Base-by-base conservation (phyloP, 2,113 vertebrate genomes). In the Podarcis cretensis region DNA sequence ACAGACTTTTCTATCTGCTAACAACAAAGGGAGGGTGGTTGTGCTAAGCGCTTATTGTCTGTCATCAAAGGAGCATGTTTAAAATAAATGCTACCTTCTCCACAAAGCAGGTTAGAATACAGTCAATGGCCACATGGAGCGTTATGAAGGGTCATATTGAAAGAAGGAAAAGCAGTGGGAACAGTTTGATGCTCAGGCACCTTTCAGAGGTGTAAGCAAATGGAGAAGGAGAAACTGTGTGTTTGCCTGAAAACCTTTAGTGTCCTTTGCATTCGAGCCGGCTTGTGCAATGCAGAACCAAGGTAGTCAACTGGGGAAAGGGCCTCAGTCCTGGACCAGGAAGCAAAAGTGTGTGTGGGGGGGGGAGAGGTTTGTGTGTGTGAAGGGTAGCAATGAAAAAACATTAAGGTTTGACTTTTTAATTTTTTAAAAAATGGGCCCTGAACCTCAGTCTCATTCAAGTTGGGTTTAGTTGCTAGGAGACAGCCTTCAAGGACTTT, bases 381-480 rank as follows among this genome's bases (percentile, higher is more conserved):
- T 63, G 59, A 63, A 63, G 59, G 23, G 10, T 16, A 37, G 66
- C 14, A 16, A 66, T 54, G 30, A 76, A 27, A 35, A 48, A 48
- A 78, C 43, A 68, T 40, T 7, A 5, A 71, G 40, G 27, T 74
- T 74, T 74, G 16, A 54, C 48, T 54, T 48, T 23, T 69, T 30
- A 9, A 1, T 69, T 69, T 30, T 27, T 69, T 2, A 30, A 20
- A 69, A 68, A 63, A 40, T 63, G 65, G 23, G 83, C 35, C 81
- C 43, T 71, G 89, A 80, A 80, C 59, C 91, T 86, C 82, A 74
- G 85, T 87, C 90, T 87, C 68, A 32, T 69, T 91, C 87, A 48
- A 83, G 89, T 89, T 88, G 59, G 86, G 59, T 23, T 65, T 73
- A 89, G 94, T 93, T 90, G 93, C 90, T 92, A 87, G 93, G 93